phyloP scores from a whole-genome alignment of 2,888 invertebrate genomes.

The Cheilosia pagana region DNA sequence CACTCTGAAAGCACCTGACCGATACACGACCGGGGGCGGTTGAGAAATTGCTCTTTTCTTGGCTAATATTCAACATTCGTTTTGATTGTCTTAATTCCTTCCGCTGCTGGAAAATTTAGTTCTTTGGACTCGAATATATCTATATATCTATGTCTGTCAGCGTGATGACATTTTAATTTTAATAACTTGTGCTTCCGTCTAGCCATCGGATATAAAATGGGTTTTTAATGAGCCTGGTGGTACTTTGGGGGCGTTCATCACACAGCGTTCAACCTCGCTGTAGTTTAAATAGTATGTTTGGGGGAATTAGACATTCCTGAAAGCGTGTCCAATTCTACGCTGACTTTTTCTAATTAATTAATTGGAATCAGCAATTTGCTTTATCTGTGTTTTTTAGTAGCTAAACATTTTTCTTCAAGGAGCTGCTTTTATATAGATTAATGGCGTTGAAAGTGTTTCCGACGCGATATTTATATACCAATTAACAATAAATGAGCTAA shows the following conservation, averaged over 20 bases:
- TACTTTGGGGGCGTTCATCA: constrained; percentile 12
- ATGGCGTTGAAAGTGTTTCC: no score
- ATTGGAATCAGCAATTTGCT: constrained; percentile 8
- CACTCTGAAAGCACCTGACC: constrained; percentile 15
- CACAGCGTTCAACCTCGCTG: background rate
- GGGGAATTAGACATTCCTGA: background rate
- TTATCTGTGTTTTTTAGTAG: background rate
- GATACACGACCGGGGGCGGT: background rate
- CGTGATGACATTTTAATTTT: constrained; percentile 49
- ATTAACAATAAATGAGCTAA: no score
- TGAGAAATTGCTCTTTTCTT: constrained; percentile 6
- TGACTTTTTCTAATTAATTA: constrained; percentile 10
- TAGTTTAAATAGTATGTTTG: background rate
- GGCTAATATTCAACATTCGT: constrained; percentile 32
- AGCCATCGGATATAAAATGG: constrained; percentile 21
- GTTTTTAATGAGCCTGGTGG: constrained; percentile 40
- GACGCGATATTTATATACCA: no score
- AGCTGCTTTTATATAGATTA: no score
- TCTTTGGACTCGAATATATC: constrained; percentile 6
- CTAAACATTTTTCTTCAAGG: no score
- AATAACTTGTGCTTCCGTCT: constrained; percentile 31
- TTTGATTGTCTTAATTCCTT: constrained; percentile 17
- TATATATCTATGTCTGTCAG: background rate
- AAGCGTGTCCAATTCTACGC: background rate
- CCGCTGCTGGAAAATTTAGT: constrained; percentile 14